A percentile compares a stretch with the other conserved stretches of the same genome.
phyloP scores from a whole-genome alignment of 2,113 vertebrate species.

The Dasyornis broadbenti region DNA sequence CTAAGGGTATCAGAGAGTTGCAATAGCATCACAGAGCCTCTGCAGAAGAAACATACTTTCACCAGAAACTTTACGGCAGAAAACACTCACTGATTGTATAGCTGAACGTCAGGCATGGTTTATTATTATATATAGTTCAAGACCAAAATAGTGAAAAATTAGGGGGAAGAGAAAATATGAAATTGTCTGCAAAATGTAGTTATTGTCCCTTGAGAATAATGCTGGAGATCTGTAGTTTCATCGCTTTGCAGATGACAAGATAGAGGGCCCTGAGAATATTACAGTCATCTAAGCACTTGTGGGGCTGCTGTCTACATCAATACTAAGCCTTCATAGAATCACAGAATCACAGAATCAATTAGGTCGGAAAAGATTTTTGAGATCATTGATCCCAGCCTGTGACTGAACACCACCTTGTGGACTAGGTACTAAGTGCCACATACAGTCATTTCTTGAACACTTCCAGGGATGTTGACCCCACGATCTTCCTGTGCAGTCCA shows the following conservation, averaged over 20 bases:
- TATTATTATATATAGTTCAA: not conserved
- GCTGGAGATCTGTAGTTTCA: not conserved
- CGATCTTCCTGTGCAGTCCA: not conserved
- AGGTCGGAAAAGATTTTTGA: not conserved
- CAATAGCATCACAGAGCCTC: not conserved
- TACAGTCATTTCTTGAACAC: not conserved
- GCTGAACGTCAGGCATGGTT: not conserved
- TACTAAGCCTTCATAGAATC: not conserved
- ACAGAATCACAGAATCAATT: not conserved
- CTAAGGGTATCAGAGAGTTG: not conserved
- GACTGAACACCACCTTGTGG: not conserved
- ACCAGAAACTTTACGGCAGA: not conserved
- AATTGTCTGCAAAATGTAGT: not conserved
- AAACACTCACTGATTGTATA: not conserved
- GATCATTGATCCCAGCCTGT: not conserved
- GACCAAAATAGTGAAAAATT: not conserved
- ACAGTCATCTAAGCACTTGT: not conserved
- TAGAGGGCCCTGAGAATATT: not conserved
- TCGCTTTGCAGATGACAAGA: not conserved
- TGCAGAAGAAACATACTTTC: not conserved
- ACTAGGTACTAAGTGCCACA: not conserved
- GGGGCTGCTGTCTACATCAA: not conserved
- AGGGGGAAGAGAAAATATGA: not conserved
- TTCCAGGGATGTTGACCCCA: not conserved
- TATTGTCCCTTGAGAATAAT: not conserved